phyloP scores from a whole-genome alignment of 2,888 invertebrate species.

The Perdita meconis region DNA sequence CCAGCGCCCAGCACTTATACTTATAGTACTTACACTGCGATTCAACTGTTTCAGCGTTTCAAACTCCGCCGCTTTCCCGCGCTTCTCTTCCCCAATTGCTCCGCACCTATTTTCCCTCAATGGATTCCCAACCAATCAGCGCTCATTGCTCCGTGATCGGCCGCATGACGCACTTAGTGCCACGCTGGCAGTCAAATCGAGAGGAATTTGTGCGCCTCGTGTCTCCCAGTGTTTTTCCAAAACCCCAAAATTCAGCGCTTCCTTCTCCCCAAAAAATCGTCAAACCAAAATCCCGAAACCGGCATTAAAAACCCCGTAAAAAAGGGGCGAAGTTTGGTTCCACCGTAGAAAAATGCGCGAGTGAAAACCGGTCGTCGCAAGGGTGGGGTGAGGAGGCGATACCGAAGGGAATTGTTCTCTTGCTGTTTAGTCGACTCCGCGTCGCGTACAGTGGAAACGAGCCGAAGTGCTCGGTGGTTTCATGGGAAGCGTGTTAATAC shows the following conservation, averaged over 20 bases:
- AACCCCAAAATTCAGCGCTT: no score
- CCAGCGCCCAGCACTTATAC: no score
- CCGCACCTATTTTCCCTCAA: slow-evolving; percentile 36
- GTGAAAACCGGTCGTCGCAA: slow-evolving; percentile 40
- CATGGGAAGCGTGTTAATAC: no score
- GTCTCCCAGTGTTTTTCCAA: not conserved
- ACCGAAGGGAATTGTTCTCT: slow-evolving; percentile 29
- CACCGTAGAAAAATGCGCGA: no score
- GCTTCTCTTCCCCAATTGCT: slow-evolving; percentile 13
- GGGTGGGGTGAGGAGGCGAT: slow-evolving; percentile 65
- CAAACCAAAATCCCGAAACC: no score
- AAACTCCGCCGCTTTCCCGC: slow-evolving; percentile 1
- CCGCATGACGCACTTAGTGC: slow-evolving; percentile 88
- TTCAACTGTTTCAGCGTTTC: not conserved
- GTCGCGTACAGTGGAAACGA: slow-evolving; percentile 28
- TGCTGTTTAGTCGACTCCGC: slow-evolving; percentile 39
- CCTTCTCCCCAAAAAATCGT: no score
- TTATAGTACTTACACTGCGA: no score
- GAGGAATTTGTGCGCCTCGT: not conserved
- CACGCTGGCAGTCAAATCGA: slow-evolving; percentile 87
- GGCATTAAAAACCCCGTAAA: not conserved
- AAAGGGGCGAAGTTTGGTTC: no score
- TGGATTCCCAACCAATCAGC: slow-evolving; percentile 39
- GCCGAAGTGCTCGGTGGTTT: slow-evolving; percentile 44
- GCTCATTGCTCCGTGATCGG: no score